Base-by-base conservation (phyloP, 2,113 vertebrate genomes). In the Scopus umbretta region DNA sequence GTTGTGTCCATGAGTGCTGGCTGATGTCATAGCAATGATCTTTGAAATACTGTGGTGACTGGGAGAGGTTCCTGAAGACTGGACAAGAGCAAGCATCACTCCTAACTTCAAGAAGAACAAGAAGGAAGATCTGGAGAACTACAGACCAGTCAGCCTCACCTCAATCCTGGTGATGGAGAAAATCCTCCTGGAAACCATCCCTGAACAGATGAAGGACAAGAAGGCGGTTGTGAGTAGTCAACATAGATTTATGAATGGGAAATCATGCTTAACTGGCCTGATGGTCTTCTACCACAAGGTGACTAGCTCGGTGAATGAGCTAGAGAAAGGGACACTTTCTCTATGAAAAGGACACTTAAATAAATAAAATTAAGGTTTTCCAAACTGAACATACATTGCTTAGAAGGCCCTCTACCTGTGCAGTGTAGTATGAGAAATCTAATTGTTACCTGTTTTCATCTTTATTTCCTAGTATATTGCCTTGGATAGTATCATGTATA, bases 1-100 rank as follows among this genome's bases (percentile, higher is more conserved):
- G 17, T 16, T 90, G 50, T 1, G 2, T 45, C 56, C 45, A 20
- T 0, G 0, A 21, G 15, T 68, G 38, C 29, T 67, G 56, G 4
- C 29, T 75, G 42, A 66, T 47, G 43, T 55, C n/a, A n/a, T 20
- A 53, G 52, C 50, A 65, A 49, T 40, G 34, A 65, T 16, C 23
- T 70, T 34, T 71, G 40, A 86, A 74, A 90, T 29, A n/a, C 0
- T 2, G 10, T 30, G 16, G 20, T 73, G 26, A 58, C 10, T 34
- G 58, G 30, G 43, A 89, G 49, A 55, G 11, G 15, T 43, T 79
- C 32, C 29, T 17, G 11, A 45, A 74, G 56, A 30, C 9, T 6
- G 11, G 61, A 45, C 2, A 6, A 79, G 21, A 68, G 15, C 43
- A 82, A 70, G 21, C 25, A 66, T 45, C 25, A 50, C 50, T 75